These are phyloP conservation scores for Gobio occitaniae DNA, from an alignment of 2,797 vertebrate genomes.

Conservation along the genomic window DNA sequence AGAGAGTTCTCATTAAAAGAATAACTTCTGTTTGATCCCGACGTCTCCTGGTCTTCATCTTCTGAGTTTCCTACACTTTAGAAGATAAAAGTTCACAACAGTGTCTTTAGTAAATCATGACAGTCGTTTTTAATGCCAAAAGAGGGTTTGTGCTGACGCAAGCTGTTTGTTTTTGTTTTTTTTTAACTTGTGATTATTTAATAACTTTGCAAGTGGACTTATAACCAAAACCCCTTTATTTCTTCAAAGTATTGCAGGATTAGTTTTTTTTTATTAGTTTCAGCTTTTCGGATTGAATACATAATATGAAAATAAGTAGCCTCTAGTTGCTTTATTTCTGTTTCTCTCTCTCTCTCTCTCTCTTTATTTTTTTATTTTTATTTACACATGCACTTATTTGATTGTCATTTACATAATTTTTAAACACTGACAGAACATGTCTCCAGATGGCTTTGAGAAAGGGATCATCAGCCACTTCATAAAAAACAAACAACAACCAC, in stretches of 20 bases:
- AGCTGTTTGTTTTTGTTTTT: too few relatives aligned
- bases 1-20: too few relatives aligned
- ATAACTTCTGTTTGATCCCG: too few relatives aligned
- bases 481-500: slow-evolving; percentile 15
- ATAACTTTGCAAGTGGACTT: neutral
- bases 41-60: too few relatives aligned
- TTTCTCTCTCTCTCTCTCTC: neutral
- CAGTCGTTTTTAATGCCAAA: too few relatives aligned
- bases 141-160: too few relatives aligned
- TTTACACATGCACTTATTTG: neutral
- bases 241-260: neutral
- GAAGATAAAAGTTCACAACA: too few relatives aligned
- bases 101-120: too few relatives aligned
- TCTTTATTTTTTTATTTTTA: neutral
- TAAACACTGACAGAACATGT: neutral
- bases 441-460: neutral
- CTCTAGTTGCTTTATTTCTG: neutral
- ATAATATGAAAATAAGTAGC: too few relatives aligned
- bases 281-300: neutral
- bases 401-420: neutral
- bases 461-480: neutral
- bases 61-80: too few relatives aligned
- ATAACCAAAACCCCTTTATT: neutral
- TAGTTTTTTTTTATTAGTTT: neutral
- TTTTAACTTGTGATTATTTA: neutral